A percentile compares a stretch with the other conserved stretches of the same genome.
These are phyloP conservation scores for Coremacera marginata DNA, from an alignment of 2,888 invertebrate genomes.

Conservation along the genomic window DNA sequence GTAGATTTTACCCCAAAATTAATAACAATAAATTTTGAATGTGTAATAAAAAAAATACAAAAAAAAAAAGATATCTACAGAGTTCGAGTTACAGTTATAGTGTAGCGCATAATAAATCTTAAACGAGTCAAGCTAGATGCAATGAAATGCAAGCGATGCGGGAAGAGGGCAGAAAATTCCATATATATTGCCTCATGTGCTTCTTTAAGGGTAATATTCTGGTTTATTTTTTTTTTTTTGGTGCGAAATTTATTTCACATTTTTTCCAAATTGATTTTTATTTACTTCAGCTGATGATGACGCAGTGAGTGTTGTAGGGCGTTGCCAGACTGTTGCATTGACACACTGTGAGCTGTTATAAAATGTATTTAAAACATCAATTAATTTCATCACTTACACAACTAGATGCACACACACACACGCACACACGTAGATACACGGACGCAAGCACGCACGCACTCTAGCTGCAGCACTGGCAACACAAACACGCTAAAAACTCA, in stretches of 20 bases:
- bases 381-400: background rate
- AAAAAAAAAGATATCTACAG: no score
- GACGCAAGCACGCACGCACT: no score
- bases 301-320: background rate
- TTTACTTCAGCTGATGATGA: background rate
- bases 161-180: no score
- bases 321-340: background rate
- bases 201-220: no score
- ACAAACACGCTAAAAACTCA: conserved; percentile 9
- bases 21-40: conserved; percentile 17
- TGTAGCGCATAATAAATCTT: no score
- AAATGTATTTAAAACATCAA: background rate
- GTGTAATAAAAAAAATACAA: background rate
- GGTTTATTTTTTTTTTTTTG: no score
- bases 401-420: background rate
- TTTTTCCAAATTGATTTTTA: no score
- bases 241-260: no score
- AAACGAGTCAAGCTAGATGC: no score
- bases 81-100: no score
- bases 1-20: conserved; percentile 8
- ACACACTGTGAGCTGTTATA: background rate
- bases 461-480: background rate
- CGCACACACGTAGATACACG: background rate
- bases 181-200: no score
- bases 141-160: no score